phyloP scores from a whole-genome alignment of 2,888 invertebrate genomes.

The Capitulum mitella region DNA sequence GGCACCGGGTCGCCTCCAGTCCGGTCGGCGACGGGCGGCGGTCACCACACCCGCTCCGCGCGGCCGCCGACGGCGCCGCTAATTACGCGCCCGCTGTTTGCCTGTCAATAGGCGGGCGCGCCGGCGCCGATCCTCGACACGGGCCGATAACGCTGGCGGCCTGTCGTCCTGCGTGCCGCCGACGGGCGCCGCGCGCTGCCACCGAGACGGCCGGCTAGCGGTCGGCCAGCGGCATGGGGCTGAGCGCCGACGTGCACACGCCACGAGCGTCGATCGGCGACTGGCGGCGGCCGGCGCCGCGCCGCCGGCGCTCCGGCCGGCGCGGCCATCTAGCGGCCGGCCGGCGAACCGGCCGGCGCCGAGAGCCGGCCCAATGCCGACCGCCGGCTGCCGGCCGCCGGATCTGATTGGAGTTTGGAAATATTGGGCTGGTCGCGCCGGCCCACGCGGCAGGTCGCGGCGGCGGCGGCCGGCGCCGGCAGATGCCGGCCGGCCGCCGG shows the following conservation, averaged over 20 bases:
- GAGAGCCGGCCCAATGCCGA: conserved; percentile 11
- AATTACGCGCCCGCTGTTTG: no score
- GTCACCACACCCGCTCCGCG: not conserved
- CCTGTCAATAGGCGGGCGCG: no score
- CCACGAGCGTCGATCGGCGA: not conserved
- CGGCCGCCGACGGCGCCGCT: not conserved
- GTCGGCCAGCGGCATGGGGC: not conserved
- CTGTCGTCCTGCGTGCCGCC: not conserved
- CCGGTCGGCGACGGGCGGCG: not conserved
- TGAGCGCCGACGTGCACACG: not conserved
- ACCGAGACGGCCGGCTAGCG: not conserved
- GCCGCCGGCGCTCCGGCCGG: not conserved
- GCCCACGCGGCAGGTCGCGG: conserved; percentile 5
- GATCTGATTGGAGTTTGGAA: conserved; percentile 24
- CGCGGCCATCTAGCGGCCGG: not conserved
- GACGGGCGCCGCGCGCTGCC: not conserved
- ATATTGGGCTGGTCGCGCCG: conserved; percentile 9
- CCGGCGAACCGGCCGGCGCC: not conserved
- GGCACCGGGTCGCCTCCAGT: not conserved
- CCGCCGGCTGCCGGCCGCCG: not conserved
- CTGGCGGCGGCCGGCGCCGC: not conserved
- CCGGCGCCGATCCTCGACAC: no score
- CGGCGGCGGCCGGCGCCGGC: not conserved
- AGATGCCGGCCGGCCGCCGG: not conserved
- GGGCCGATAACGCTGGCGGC: not conserved